Evolutionary conservation across 2,113 vertebrate species (phyloP).

Genomic region (Chascanopsetta lugubris): DNA sequence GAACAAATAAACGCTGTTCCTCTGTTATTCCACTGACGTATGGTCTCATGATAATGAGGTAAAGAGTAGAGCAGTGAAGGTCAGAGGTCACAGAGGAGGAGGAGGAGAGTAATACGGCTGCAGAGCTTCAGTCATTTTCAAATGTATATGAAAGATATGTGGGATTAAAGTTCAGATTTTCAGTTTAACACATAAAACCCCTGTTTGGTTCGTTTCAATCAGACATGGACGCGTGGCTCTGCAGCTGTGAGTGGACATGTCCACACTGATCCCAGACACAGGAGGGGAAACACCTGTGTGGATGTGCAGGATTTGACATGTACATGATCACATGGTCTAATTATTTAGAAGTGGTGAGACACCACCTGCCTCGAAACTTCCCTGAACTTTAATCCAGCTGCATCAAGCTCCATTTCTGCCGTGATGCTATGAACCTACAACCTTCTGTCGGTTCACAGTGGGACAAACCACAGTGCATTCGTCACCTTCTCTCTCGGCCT

Average conservation of each 20-base stretch:
- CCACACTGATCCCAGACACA: background rate
- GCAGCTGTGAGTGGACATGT: background rate
- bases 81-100: no score
- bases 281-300: background rate
- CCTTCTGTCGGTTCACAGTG: no score
- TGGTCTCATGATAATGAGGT: conserved; percentile 44
- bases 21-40: conserved; percentile 74
- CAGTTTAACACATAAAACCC: background rate
- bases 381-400: background rate
- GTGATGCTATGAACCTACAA: no score
- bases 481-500: conserved; percentile 10
- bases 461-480: background rate
- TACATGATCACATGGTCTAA: no score
- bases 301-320: background rate
- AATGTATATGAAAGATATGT: background rate
- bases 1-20: conserved; percentile 68
- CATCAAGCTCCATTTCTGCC: no score
- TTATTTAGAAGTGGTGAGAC: background rate
- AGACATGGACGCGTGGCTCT: background rate
- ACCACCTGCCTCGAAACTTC: background rate
- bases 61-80: conserved; percentile 19
- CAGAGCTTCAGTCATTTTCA: no score
- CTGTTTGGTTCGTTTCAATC: background rate
- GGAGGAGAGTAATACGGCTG: no score
- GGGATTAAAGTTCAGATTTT: background rate